Percentiles rank a stretch among this genome's conserved stretches.
phyloP scores from a whole-genome alignment of 2,888 invertebrate genomes.

The Drosophila siamana region DNA sequence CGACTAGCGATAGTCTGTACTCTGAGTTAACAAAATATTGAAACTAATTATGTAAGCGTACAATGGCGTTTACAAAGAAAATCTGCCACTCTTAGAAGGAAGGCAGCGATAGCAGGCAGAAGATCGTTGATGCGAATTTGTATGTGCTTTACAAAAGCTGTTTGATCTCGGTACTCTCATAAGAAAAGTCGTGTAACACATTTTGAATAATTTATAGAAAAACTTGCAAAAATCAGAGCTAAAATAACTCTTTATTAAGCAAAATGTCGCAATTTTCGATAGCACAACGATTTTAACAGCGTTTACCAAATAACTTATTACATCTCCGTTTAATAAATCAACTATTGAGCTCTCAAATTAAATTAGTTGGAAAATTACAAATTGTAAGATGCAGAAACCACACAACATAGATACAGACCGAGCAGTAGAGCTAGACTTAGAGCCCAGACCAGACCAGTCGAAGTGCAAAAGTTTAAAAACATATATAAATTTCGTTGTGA shows the following conservation, averaged over 20 bases:
- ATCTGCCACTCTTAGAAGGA: no score
- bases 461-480: conserved; percentile 35
- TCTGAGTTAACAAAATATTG: no score
- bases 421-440: background rate
- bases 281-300: conserved; percentile 15
- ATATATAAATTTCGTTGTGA: conserved; percentile 61
- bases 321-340: conserved; percentile 53
- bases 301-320: conserved; percentile 42
- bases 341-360: conserved; percentile 70
- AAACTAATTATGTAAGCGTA: no score
- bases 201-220: background rate
- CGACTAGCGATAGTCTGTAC: background rate
- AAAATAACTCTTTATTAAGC: background rate
- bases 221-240: background rate
- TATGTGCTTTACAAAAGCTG: background rate
- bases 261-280: background rate
- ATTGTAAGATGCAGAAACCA: conserved; percentile 14
- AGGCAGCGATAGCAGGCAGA: background rate
- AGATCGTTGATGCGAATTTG: background rate
- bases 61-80: no score
- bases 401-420: background rate
- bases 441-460: background rate
- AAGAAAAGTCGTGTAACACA: background rate
- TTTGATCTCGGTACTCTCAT: background rate
- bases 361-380: conserved; percentile 77